Conservation (phyloP, 2,113 vertebrate genomes). For the Strigops habroptila region DNA sequence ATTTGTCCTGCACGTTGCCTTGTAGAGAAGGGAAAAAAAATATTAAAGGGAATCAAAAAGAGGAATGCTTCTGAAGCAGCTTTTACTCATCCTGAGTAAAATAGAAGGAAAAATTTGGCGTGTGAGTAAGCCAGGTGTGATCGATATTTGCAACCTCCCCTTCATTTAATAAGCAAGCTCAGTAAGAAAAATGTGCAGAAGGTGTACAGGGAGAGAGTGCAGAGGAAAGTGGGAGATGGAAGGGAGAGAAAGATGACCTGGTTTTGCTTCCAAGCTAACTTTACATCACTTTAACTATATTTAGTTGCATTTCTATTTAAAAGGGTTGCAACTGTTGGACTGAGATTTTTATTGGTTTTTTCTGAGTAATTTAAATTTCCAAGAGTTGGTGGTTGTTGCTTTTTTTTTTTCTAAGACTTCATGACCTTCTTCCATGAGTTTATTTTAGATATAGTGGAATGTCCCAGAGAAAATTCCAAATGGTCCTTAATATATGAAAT, state of each 20-base stretch:
- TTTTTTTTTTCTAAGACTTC: not conserved
- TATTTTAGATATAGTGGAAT: conserved; percentile 49
- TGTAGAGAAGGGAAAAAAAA: not conserved
- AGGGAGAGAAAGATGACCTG: conserved; percentile 8
- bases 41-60: not conserved
- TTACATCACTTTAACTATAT: conserved; percentile 15
- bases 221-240: not conserved
- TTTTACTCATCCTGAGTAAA: not conserved
- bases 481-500: conserved; percentile 60
- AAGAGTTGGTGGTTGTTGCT: not conserved
- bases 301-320: conserved; percentile 19
- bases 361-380: conserved; percentile 20
- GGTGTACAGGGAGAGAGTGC: not conserved
- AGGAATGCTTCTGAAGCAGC: not conserved
- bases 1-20: not conserved
- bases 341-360: conserved; percentile 8
- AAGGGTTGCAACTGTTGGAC: not conserved
- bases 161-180: not conserved
- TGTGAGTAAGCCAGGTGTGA: not conserved
- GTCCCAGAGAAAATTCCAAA: conserved; percentile 65
- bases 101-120: not conserved
- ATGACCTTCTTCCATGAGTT: conserved; percentile 40
- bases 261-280: conserved; percentile 29
- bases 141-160: not conserved
- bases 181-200: not conserved